A percentile compares a stretch with the other conserved stretches of the same genome.
phyloP scores from a whole-genome alignment of 2,113 vertebrate species.

The Lanius collurio region DNA sequence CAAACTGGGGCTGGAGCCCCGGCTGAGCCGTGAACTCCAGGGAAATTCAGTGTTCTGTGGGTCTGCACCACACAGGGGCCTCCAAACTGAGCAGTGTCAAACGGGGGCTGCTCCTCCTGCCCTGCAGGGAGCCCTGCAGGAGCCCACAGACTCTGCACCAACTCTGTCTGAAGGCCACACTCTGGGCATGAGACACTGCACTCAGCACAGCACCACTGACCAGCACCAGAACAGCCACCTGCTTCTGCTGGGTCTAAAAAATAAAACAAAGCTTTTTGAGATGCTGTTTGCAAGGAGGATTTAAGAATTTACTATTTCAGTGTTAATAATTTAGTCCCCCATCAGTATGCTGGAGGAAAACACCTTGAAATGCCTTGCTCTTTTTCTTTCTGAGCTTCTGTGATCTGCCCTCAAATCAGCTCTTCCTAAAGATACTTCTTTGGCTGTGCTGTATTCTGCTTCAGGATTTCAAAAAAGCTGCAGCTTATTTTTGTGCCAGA shows the following conservation, averaged over 20 bases:
- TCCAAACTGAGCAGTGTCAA: not conserved
- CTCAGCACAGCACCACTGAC: not conserved
- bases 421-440: not conserved
- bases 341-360: not conserved
- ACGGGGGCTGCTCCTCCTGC: not conserved
- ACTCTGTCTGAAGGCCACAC: not conserved
- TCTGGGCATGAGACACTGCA: not conserved
- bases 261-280: not conserved
- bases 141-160: not conserved
- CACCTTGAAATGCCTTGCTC: not conserved
- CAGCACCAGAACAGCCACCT: not conserved
- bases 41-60: not conserved
- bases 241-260: not conserved
- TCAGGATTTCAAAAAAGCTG: not conserved
- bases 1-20: not conserved
- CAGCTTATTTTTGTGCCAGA: not conserved
- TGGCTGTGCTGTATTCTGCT: not conserved
- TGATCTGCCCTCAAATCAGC: slow-evolving; percentile 3
- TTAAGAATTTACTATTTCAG: slow-evolving; percentile 47
- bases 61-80: not conserved
- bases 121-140: not conserved
- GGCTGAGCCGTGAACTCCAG: not conserved
- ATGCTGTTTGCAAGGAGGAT: not conserved
- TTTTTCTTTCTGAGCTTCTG: not conserved
- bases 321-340: slow-evolving; percentile 46